phyloP scores from a whole-genome alignment of 2,888 invertebrate species.

The Odontothrips loti region DNA sequence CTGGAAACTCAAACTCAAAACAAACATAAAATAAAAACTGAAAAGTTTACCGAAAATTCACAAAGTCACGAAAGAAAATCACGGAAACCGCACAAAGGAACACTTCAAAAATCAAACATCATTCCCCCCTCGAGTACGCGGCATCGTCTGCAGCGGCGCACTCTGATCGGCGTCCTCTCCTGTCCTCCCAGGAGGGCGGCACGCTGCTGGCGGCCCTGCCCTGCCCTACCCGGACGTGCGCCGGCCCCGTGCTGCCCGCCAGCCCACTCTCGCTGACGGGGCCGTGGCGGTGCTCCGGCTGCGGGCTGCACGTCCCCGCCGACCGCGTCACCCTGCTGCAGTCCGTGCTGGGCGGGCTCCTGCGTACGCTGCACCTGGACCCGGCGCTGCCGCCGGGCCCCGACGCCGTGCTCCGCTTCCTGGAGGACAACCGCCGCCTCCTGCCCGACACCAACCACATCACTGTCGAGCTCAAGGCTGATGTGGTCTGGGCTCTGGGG shows the following conservation, averaged over 20 bases:
- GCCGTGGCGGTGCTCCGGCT: slow-evolving; percentile 2
- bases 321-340: slow-evolving; percentile 5
- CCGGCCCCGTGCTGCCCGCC: not conserved
- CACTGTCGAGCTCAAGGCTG: slow-evolving; percentile 10
- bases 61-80: no score
- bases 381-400: not conserved
- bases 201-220: slow-evolving; percentile 1
- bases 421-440: slow-evolving; percentile 12
- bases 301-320: slow-evolving; percentile 5
- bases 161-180: no score
- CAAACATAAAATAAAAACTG: no score
- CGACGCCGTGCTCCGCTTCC: slow-evolving; percentile 14
- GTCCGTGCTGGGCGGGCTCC: slow-evolving; percentile 16
- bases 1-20: no score
- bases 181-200: slow-evolving; percentile 2
- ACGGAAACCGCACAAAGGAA: no score
- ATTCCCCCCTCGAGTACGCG: no score
- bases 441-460: slow-evolving; percentile 21
- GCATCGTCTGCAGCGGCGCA: no score
- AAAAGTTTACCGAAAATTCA: no score
- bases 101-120: no score
- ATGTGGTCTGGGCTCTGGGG: not conserved
- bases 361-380: not conserved
- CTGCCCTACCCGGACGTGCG: not conserved
- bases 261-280: slow-evolving; percentile 3